phyloP scores from a whole-genome alignment of 2,797 vertebrate genomes.

The Eulemur rubriventer region DNA sequence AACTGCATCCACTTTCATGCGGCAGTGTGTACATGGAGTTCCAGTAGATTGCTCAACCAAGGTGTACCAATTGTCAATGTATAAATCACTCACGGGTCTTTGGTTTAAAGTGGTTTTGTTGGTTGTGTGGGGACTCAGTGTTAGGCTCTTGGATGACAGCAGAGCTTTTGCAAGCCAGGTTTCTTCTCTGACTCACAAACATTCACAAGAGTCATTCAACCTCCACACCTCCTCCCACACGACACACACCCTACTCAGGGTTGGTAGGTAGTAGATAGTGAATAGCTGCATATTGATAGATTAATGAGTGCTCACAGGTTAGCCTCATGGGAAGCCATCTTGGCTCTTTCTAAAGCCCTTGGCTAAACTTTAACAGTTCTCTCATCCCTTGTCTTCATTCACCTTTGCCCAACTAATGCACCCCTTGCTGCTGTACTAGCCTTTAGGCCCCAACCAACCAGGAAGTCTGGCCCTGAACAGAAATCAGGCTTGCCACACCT shows the following conservation, averaged over 20 bases:
- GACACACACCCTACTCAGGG: background rate
- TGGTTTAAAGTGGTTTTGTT: background rate
- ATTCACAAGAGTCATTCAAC: background rate
- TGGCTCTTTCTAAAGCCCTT: conserved; percentile 30
- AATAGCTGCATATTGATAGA: background rate
- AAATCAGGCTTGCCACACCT: background rate
- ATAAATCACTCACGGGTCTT: background rate
- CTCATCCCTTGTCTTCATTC: background rate
- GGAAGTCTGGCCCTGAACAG: background rate
- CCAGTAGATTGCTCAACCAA: background rate
- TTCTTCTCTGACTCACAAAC: conserved; percentile 30
- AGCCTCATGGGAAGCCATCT: background rate
- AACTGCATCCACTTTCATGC: background rate
- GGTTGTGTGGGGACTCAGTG: background rate
- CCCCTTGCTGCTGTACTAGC: background rate
- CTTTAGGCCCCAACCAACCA: background rate
- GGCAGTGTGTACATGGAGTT: background rate
- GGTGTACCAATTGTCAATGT: background rate
- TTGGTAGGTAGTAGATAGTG: background rate
- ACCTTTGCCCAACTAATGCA: background rate
- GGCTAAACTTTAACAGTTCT: background rate
- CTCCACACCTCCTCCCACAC: background rate
- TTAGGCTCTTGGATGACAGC: background rate
- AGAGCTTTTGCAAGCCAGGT: background rate
- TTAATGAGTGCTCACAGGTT: background rate